Conservation (phyloP, 2,113 vertebrate genomes). For the Uropsilus gracilis region DNA sequence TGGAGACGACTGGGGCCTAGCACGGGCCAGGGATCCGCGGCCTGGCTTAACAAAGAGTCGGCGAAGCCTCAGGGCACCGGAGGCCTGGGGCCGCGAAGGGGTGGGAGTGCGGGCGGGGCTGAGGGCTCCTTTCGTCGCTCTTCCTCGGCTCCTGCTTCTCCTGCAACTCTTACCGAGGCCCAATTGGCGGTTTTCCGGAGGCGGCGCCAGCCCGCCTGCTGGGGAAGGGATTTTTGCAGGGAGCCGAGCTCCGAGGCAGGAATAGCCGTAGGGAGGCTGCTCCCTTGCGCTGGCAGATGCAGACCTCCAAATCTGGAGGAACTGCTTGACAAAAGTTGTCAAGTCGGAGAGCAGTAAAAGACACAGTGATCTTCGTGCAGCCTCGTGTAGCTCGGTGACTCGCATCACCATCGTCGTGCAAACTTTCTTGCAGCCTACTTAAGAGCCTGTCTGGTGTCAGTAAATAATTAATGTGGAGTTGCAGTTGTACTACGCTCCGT, state of each 20-base stretch:
- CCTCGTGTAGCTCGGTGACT: not conserved
- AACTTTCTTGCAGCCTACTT: conserved; percentile 51
- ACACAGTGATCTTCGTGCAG: not conserved
- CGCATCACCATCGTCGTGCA: not conserved
- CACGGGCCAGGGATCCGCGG: conserved; percentile 42
- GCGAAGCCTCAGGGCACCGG: not conserved
- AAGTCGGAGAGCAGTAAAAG: not conserved
- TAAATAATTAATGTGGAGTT: conserved; percentile 20
- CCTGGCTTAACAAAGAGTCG: conserved; percentile 76
- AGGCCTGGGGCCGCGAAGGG: not conserved
- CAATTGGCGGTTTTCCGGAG: conserved; percentile 33
- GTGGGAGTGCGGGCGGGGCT: not conserved
- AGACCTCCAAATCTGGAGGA: not conserved
- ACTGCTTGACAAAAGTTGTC: not conserved
- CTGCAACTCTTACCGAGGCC: not conserved
- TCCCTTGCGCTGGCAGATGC: not conserved
- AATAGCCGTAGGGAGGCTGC: not conserved
- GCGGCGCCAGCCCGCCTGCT: not conserved
- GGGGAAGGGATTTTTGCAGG: conserved; percentile 10
- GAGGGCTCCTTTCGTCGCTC: not conserved
- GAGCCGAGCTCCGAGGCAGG: conserved; percentile 35
- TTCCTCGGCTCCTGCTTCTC: not conserved
- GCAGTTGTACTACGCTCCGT: not conserved
- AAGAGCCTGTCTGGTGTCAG: not conserved
- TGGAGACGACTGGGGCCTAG: conserved; percentile 70